Percentiles rank a stretch among this genome's conserved stretches.
phyloP scores from a whole-genome alignment of 2,888 invertebrate genomes.

The Megalurothrips usitatus region DNA sequence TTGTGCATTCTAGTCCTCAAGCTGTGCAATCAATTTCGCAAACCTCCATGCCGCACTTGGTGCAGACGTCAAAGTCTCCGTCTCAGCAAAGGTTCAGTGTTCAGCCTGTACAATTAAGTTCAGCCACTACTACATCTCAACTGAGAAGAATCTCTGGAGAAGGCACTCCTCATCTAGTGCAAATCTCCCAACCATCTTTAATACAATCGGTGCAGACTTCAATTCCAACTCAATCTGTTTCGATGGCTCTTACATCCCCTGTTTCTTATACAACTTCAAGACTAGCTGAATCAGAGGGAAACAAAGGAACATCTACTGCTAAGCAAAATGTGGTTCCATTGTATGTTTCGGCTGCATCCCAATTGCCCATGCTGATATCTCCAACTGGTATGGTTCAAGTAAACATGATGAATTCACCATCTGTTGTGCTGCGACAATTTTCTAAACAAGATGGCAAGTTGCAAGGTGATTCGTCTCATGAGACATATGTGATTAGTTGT shows the following conservation, averaged over 20 bases:
- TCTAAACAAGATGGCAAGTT: constrained; percentile 7
- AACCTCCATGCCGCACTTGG: not conserved
- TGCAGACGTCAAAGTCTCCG: not conserved
- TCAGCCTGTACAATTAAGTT: not conserved
- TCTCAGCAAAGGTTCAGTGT: not conserved
- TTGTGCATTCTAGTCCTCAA: not conserved
- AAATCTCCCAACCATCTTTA: not conserved
- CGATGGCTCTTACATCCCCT: not conserved
- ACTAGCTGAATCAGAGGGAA: not conserved
- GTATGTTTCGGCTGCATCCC: not conserved
- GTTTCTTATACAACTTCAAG: not conserved
- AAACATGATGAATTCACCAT: not conserved
- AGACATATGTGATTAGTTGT: not conserved
- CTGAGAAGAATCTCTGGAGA: not conserved
- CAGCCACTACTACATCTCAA: not conserved
- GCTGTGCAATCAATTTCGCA: not conserved
- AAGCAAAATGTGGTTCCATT: not conserved
- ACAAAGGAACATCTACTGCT: not conserved
- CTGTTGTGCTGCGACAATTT: not conserved
- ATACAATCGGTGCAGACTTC: not conserved
- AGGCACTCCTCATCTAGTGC: not conserved
- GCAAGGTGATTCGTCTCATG: not conserved
- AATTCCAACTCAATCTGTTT: not conserved
- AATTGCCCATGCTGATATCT: constrained; percentile 1
- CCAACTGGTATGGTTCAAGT: not conserved